A percentile compares a stretch with the other conserved stretches of the same genome.
phyloP scores from a whole-genome alignment of 1,140 invertebrate genomes.

The Mycetomoellerius zeteki region DNA sequence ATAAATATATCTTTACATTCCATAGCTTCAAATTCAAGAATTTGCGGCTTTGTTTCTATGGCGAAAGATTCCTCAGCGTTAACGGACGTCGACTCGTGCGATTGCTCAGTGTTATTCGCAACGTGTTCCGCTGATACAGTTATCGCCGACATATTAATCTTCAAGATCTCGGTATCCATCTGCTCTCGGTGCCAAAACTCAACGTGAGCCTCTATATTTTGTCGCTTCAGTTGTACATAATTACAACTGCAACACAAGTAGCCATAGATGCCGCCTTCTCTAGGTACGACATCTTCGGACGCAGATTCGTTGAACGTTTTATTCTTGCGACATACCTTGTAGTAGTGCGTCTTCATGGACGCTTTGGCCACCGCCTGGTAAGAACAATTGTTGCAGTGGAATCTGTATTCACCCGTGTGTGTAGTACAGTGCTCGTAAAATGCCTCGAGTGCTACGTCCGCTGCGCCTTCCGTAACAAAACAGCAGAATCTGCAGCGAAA shows the following conservation, averaged over 20 bases:
- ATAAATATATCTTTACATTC: not conserved
- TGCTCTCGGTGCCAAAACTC: slow-evolving; percentile 86
- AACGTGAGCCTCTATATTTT: slow-evolving; percentile 89
- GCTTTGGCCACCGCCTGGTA: slow-evolving; percentile 84
- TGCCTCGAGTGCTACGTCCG: slow-evolving; percentile 79
- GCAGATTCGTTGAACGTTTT: slow-evolving; percentile 71
- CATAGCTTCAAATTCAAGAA: not conserved
- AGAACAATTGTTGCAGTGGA: slow-evolving; percentile 88
- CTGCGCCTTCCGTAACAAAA: slow-evolving; percentile 82
- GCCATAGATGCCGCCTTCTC: slow-evolving; percentile 86
- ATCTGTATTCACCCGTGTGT: slow-evolving; percentile 92
- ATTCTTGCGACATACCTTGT: slow-evolving; percentile 80
- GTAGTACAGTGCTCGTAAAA: slow-evolving; percentile 91
- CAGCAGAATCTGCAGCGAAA: slow-evolving; percentile 87
- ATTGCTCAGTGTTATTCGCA: not conserved
- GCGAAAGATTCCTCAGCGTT: not conserved
- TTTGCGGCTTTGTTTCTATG: not conserved
- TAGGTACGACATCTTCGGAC: slow-evolving; percentile 76
- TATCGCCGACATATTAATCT: slow-evolving; percentile 86
- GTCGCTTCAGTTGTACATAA: slow-evolving; percentile 89
- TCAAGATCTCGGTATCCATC: slow-evolving; percentile 81
- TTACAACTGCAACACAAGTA: slow-evolving; percentile 90
- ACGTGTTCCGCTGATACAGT: not conserved
- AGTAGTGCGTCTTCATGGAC: slow-evolving; percentile 86
- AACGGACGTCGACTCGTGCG: not conserved